Evolutionary conservation across 2,888 invertebrate genomes (phyloP).

Genomic region (Drosophila acutilabella): DNA sequence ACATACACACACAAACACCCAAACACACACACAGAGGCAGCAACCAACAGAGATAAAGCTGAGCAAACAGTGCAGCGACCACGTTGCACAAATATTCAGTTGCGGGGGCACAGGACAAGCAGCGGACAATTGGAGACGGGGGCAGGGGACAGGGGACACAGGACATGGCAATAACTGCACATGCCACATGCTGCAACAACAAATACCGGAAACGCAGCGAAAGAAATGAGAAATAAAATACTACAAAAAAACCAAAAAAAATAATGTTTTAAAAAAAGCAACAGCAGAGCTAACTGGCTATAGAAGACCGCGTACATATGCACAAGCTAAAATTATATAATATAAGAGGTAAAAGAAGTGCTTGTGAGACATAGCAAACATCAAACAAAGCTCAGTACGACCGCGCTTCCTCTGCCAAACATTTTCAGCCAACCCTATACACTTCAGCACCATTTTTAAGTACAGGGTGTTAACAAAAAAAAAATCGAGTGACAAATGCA

Average conservation of each 20-base stretch:
- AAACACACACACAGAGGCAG: slow-evolving; percentile 7
- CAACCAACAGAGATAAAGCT: slow-evolving; percentile 56
- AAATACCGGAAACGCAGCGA: slow-evolving; percentile 47
- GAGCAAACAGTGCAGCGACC: slow-evolving; percentile 74
- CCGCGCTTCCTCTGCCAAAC: too few species aligned
- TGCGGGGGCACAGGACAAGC: slow-evolving; percentile 53
- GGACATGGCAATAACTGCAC: slow-evolving; percentile 59
- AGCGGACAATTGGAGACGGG: slow-evolving; percentile 38
- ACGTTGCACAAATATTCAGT: slow-evolving; percentile 76
- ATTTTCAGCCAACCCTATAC: background rate
- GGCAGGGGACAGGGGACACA: slow-evolving; percentile 3
- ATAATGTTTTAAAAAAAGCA: background rate
- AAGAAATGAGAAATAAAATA: slow-evolving; percentile 52
- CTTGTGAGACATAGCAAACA: too few species aligned
- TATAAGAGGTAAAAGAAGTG: too few species aligned
- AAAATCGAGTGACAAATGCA: slow-evolving; percentile 54
- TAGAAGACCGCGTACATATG: too few species aligned
- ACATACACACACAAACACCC: slow-evolving; percentile 14
- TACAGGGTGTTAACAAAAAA: slow-evolving; percentile 5
- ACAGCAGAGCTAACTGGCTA: background rate
- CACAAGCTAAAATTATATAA: too few species aligned
- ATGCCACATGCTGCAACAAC: slow-evolving; percentile 59
- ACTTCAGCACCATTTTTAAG: background rate
- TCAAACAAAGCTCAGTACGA: too few species aligned
- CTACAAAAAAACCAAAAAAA: slow-evolving; percentile 6